Evolutionary conservation across 2,797 vertebrate species (phyloP).

Genomic region (Psittacula echo): DNA sequence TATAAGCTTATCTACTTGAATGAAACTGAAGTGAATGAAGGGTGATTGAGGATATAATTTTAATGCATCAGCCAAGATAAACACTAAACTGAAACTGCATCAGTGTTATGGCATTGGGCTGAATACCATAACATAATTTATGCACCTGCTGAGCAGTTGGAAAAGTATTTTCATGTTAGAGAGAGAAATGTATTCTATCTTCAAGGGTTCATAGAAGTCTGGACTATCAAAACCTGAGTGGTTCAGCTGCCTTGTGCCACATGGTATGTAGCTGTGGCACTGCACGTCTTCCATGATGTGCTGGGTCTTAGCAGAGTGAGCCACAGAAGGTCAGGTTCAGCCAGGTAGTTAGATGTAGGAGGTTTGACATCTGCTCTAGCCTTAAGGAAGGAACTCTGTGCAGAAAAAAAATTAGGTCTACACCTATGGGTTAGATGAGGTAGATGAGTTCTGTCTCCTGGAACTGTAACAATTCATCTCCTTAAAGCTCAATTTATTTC

Average conservation of each 20-base stretch:
- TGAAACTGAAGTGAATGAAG: slow-evolving; percentile 25
- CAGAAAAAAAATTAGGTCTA: slow-evolving; percentile 1
- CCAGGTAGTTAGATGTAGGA: not conserved
- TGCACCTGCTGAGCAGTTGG: slow-evolving; percentile 5
- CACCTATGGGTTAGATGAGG: not conserved
- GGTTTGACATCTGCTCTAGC: not conserved
- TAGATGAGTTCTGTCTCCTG: not conserved
- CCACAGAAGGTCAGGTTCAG: not conserved
- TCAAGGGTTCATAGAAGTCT: not conserved
- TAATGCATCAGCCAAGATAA: slow-evolving; percentile 26
- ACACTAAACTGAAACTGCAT: not conserved
- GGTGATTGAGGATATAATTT: slow-evolving; percentile 34
- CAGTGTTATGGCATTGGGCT: not conserved
- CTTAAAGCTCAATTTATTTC: not conserved
- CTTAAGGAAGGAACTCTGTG: not conserved
- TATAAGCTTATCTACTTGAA: slow-evolving; percentile 29
- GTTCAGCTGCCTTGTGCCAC: not conserved
- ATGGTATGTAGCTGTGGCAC: rapidly evolving
- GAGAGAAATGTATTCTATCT: not conserved
- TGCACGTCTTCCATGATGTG: rapidly evolving
- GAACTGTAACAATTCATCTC: not conserved
- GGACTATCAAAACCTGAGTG: not conserved
- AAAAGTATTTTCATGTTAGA: not conserved
- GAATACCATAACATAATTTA: not conserved
- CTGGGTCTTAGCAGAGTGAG: not conserved